Evolutionary conservation across 2,113 vertebrate species (phyloP).

Genomic region (Motacilla alba): DNA sequence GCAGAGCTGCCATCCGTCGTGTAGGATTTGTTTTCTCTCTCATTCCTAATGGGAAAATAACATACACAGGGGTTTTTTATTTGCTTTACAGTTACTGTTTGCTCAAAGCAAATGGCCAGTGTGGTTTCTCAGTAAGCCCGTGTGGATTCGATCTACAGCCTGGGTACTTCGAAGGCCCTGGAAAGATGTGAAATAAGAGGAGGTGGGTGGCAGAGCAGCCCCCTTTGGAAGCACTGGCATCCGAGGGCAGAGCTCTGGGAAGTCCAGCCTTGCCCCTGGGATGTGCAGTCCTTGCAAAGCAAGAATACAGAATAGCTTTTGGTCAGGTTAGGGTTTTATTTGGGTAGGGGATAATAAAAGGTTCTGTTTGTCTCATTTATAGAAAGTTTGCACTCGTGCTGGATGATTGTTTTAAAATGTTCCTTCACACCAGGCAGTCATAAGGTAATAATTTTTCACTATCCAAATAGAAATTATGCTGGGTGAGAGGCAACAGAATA

Average conservation of each 20-base stretch:
- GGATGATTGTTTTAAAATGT: not conserved
- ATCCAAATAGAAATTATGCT: not conserved
- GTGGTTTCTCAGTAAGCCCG: not conserved
- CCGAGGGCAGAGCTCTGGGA: fast-evolving
- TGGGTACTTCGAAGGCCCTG: not conserved
- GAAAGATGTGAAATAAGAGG: too few relatives aligned
- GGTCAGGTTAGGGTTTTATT: not conserved
- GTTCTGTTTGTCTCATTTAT: not conserved
- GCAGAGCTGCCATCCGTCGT: fast-evolving
- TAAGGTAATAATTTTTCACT: not conserved
- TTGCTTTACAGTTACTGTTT: not conserved
- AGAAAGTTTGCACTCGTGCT: not conserved
- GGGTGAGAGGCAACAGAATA: not conserved
- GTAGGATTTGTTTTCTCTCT: not conserved
- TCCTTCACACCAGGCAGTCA: not conserved
- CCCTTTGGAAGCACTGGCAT: fast-evolving
- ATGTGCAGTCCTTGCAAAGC: not conserved
- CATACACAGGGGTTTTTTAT: not conserved
- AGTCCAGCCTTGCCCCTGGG: not conserved
- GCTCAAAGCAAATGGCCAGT: not conserved
- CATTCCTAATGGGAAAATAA: not conserved
- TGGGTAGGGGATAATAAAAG: not conserved
- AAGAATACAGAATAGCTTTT: not conserved
- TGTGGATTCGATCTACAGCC: not conserved
- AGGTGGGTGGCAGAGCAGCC: fast-evolving